These are phyloP conservation scores for Drosophila ficusphila DNA, from an alignment of 1,140 invertebrate species.

Conservation along the genomic window DNA sequence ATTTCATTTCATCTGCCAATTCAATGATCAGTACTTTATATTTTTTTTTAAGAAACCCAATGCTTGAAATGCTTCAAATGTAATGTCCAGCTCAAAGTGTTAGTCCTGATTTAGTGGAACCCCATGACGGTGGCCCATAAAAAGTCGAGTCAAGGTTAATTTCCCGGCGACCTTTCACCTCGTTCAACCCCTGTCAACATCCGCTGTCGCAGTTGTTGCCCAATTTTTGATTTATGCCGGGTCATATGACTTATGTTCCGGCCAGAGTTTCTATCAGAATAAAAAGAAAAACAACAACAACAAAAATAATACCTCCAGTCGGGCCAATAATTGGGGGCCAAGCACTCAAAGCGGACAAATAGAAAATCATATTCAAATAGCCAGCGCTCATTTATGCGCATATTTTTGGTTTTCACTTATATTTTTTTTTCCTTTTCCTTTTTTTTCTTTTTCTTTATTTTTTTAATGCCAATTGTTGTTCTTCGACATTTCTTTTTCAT, in stretches of 20 bases:
- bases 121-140: neutral
- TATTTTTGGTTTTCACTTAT: conserved; percentile 64
- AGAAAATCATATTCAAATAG: conserved; percentile 56
- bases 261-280: conserved; percentile 7
- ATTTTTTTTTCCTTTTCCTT: too few relatives aligned
- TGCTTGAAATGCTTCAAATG: too few relatives aligned
- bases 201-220: conserved; percentile 5
- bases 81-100: neutral
- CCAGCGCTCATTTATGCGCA: conserved; percentile 70
- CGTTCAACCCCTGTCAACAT: conserved; percentile 8
- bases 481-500: too few relatives aligned
- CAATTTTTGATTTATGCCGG: conserved; percentile 59
- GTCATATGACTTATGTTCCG: conserved; percentile 61
- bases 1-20: too few relatives aligned
- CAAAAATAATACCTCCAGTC: conserved; percentile 6
- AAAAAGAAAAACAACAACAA: conserved; percentile 1
- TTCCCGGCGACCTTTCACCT: neutral
- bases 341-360: conserved; percentile 40
- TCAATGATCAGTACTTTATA: too few relatives aligned
- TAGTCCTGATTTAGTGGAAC: neutral
- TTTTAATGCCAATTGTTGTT: conserved; percentile 32
- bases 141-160: neutral
- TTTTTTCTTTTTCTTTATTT: too few relatives aligned
- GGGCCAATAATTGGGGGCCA: conserved; percentile 50
- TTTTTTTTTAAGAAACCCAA: too few relatives aligned